These are phyloP conservation scores for Tricholaema leucomelas DNA, from an alignment of 2,113 vertebrate genomes.

Conservation along the genomic window DNA sequence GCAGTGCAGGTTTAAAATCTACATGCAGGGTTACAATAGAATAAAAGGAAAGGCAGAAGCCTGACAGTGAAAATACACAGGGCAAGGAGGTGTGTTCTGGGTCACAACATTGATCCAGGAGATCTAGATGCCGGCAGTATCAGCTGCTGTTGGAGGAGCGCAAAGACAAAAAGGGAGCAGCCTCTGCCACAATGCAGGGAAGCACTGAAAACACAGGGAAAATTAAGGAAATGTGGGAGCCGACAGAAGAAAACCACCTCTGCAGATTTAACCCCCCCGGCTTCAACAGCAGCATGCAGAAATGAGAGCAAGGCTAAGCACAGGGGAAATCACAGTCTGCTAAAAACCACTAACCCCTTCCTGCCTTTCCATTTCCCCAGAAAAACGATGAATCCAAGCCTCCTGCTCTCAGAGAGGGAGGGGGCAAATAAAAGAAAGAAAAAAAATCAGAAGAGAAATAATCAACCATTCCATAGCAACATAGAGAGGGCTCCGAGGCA, in stretches of 20 bases:
- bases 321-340: background rate
- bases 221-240: slow-evolving; percentile 20
- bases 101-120: background rate
- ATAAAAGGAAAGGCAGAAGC: background rate
- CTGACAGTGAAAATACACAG: background rate
- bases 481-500: background rate
- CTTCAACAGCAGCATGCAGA: slow-evolving; percentile 1
- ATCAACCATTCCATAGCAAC: slow-evolving; percentile 35
- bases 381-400: slow-evolving; percentile 9
- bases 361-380: slow-evolving; percentile 26
- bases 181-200: slow-evolving; percentile 47
- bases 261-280: background rate
- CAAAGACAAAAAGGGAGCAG: slow-evolving; percentile 57
- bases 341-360: slow-evolving; percentile 15
- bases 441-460: background rate
- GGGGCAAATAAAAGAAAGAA: background rate
- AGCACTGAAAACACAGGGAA: background rate
- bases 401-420: background rate
- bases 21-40: background rate
- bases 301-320: background rate
- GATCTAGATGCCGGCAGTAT: slow-evolving; percentile 24
- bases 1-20: background rate
- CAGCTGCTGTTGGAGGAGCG: background rate
- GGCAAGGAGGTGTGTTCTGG: background rate
- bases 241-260: background rate